Base-by-base conservation (phyloP, 2,113 vertebrate species). In the Cottus gobio region DNA sequence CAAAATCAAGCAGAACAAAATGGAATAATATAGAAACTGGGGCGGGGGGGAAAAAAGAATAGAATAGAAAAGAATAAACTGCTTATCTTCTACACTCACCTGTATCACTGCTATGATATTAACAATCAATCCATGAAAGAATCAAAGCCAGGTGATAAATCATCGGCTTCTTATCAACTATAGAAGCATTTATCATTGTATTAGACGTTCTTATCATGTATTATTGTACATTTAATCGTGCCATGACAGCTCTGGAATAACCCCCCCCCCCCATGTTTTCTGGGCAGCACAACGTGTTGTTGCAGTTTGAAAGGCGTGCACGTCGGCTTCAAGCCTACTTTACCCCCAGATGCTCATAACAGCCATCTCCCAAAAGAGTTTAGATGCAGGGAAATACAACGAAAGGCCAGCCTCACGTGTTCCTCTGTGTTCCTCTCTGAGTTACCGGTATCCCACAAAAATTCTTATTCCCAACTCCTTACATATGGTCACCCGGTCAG, bases 1-100 rank as follows among this genome's bases (percentile, higher is more conserved):
- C 56, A 76, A 82, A 87, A 85, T 86, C 72, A 84, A 85, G 75
- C 74, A 80, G 79, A 88, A 82, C 83, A 81, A 79, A 87, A 82
- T 56, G 68, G 57, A 85, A 81, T 75, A 24, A 63, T 74, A 31
- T 30, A 62, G 34, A 82, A 88, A 72, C 1, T 37, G 31, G 16
- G 12, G 12, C 6, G 20, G 22, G 15, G n/a, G 12, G 12, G 80
- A 50, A 7, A 63, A 7, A 73, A 63, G 46, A 50, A 75, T 6
- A 77, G 5, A 78, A 80, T 20, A 68, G 65, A 85, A 85, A 72
- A 82, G 69, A 82, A 77, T 46, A 57, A 75, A 62, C 57, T 57
- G 58, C 70, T 84, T 78, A 78, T 81, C 66, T 79, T 56, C 52
- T 58, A 28, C 44, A 66, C 30, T 24, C 42, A 79, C 58, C 65